Evolutionary conservation across 2,888 invertebrate species (phyloP).

Genomic region (Metellina segmentata): DNA sequence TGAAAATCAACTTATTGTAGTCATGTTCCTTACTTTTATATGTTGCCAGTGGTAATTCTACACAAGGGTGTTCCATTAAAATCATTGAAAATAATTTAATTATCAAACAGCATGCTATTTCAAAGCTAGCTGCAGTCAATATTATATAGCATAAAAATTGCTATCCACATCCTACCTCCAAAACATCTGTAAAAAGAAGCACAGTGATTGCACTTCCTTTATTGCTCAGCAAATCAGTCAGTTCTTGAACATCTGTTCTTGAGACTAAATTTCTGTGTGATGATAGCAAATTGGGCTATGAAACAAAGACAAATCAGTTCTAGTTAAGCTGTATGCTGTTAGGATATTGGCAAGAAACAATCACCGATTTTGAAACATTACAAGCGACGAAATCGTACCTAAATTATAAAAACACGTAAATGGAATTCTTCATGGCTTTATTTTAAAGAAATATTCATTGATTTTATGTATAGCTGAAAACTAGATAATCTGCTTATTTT

Average conservation of each 20-base stretch:
- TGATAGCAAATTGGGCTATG: conserved; percentile 92
- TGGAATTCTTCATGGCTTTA: neutral
- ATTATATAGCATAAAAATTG: neutral
- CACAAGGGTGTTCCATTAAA: neutral
- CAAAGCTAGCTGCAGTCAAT: neutral
- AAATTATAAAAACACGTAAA: neutral
- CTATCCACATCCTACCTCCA: conserved; percentile 86
- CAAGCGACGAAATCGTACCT: neutral
- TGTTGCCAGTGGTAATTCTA: neutral
- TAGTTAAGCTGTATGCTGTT: neutral
- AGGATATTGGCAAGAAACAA: neutral
- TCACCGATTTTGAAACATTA: neutral
- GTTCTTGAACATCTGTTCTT: conserved; percentile 93
- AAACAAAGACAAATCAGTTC: conserved; percentile 53
- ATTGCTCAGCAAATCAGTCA: conserved; percentile 87
- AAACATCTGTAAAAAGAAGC: conserved; percentile 95
- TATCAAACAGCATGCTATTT: no score
- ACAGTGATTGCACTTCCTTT: conserved; percentile 90
- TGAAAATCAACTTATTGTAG: no score
- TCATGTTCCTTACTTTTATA: no score
- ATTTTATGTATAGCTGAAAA: neutral
- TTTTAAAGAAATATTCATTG: neutral
- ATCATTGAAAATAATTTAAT: neutral
- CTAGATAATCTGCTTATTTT: neutral
- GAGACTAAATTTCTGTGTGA: conserved; percentile 94